Evolutionary conservation across 2,797 vertebrate species (phyloP), one percentile per base, ranked within the genome.

Genomic region (Argentina silus): DNA sequence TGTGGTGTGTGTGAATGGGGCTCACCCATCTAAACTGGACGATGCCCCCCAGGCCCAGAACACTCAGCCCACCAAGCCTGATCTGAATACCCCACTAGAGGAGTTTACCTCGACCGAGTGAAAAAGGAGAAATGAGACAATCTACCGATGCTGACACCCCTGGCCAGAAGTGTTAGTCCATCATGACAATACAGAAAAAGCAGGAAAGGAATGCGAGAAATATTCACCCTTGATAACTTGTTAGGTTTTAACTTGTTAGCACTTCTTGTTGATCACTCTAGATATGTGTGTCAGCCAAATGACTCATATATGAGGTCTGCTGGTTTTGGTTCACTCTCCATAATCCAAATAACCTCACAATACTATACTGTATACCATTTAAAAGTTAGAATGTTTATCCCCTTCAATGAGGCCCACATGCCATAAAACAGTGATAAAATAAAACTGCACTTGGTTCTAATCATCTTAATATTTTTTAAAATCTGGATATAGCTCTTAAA

Each of bases 41-140:
- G 79, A 79, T 6, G 44, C 36, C 63, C 56, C 50, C 0, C 90
- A 87, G 45, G 83, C 83, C 45, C 42, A 79, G 7, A 80, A 87
- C 59, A 43, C 78, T 67, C 89, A 80, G 61, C 74, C 90, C 56
- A 81, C 83, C 85, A 93, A 92, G 66, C 90, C 90, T 2, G 94
- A 95, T 27, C 87, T 93, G 72, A 95, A 93, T n/a, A 90, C 93
- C 55, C 76, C 77, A 1, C 71, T 84, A 3, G 88, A 90, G 17
- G 95, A 96, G 47, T 68, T 91, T 21, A 79, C 89, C 56, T 91
- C 90, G 0, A 86, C 55, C 2, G 92, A 81, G 83, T 0, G 92
- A 93, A 2, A 92, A 79, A 71, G 88, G 77, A 65, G 89, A 93
- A 55, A 83, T 74, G 0, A 92, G 93, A 84, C 88, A 83, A 69